A percentile compares a stretch with the other conserved stretches of the same genome.
phyloP scores from a whole-genome alignment of 2,113 vertebrate genomes.

The Trochalopteron elliotii region DNA sequence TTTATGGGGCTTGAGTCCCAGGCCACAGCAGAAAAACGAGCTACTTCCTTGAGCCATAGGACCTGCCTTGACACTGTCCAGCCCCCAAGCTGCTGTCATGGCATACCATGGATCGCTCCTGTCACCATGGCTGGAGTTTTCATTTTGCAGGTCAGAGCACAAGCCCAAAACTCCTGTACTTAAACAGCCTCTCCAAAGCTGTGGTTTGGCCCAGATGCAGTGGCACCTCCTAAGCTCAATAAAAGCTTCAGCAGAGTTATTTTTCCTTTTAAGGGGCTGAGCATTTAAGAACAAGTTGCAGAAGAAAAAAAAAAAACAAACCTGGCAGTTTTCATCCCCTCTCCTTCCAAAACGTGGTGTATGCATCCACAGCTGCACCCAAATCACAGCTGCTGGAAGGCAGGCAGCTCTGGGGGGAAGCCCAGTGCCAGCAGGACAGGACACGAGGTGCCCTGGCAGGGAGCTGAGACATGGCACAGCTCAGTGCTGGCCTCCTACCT shows the following conservation, averaged over 20 bases:
- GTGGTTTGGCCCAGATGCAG: not conserved
- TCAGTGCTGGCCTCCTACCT: accelerated
- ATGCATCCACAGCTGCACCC: not conserved
- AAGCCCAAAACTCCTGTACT: not conserved
- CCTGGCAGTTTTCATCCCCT: not conserved
- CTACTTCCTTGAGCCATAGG: not conserved
- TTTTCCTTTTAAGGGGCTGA: conserved; percentile 51
- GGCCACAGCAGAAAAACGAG: not conserved
- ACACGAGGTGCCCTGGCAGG: accelerated
- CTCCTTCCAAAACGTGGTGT: not conserved
- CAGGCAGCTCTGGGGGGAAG: not conserved
- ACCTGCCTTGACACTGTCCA: not conserved
- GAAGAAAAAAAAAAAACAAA: not conserved
- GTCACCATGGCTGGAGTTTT: not conserved
- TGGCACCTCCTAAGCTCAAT: not conserved
- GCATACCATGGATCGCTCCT: not conserved
- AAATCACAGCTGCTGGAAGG: not conserved
- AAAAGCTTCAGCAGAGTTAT: not conserved
- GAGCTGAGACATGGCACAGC: not conserved
- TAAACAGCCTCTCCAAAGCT: not conserved
- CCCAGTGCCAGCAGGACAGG: accelerated
- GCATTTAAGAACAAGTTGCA: not conserved
- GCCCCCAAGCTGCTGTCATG: accelerated
- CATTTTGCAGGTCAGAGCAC: not conserved
- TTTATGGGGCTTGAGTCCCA: not conserved